Percentiles rank a stretch among this genome's conserved stretches.
These are phyloP conservation scores for Philaethria dido DNA, from an alignment of 2,888 invertebrate genomes.

Conservation along the genomic window DNA sequence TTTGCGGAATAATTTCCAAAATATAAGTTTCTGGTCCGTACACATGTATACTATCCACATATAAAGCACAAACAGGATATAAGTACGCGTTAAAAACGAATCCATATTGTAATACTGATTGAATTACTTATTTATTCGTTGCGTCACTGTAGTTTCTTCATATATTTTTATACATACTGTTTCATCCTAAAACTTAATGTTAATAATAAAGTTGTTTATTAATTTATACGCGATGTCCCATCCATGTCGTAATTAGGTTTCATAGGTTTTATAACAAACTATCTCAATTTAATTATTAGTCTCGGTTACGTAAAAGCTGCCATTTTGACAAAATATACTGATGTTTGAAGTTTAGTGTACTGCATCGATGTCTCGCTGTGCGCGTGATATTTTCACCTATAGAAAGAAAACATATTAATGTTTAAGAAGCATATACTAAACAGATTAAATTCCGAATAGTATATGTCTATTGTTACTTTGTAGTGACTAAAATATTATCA, in stretches of 20 bases:
- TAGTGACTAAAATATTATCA: too few relatives aligned
- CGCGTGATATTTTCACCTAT: constrained; percentile 95
- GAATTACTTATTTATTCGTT: constrained; percentile 5
- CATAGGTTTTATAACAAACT: neutral
- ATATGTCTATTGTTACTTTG: too few relatives aligned
- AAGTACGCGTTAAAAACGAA: constrained; percentile 9
- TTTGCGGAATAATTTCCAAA: constrained; percentile 52
- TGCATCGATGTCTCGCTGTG: constrained; percentile 96
- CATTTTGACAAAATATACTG: constrained; percentile 12
- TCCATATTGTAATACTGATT: constrained; percentile 17
- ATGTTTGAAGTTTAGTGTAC: constrained; percentile 72
- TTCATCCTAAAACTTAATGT: constrained; percentile 23
- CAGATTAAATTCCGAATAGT: too few relatives aligned
- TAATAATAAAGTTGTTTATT: constrained; percentile 9
- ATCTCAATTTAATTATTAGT: neutral
- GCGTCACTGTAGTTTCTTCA: neutral
- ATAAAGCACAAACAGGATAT: neutral
- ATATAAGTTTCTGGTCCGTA: constrained; percentile 45
- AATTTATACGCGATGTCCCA: neutral
- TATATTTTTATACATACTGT: constrained; percentile 9
- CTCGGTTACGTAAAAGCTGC: neutral
- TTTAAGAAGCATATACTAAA: too few relatives aligned
- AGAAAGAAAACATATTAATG: constrained; percentile 43
- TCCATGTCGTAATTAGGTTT: neutral
- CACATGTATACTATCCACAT: constrained; percentile 10